Evolutionary conservation across 2,797 vertebrate genomes (phyloP).

Genomic region (Gobionotothen gibberifrons): DNA sequence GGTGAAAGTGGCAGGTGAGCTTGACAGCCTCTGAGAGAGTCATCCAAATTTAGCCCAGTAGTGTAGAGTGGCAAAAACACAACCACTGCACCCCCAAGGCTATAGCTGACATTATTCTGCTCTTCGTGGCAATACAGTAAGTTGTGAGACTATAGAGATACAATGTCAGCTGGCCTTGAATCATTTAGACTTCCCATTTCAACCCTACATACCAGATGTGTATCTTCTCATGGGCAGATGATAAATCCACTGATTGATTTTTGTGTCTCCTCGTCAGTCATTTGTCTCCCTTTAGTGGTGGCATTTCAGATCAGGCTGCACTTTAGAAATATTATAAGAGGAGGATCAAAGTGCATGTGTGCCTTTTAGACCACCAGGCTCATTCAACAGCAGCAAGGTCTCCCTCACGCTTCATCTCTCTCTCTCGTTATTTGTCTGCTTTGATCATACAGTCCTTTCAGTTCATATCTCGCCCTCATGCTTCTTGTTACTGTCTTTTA

Average conservation of each 20-base stretch:
- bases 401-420: constrained; percentile 39
- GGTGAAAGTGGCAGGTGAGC: background rate
- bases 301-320: constrained; percentile 32
- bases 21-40: constrained; percentile 69
- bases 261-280: constrained; percentile 28
- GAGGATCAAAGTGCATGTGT: constrained; percentile 60
- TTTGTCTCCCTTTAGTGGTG: constrained; percentile 43
- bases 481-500: constrained; percentile 35
- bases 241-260: constrained; percentile 45
- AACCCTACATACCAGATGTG: background rate
- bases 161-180: constrained; percentile 57
- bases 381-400: constrained; percentile 45
- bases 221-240: constrained; percentile 10
- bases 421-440: constrained; percentile 50
- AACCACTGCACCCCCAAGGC: constrained; percentile 57
- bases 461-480: constrained; percentile 28
- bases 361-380: constrained; percentile 48
- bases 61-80: constrained; percentile 60
- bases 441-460: constrained; percentile 62
- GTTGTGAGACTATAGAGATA: constrained; percentile 54
- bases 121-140: constrained; percentile 54
- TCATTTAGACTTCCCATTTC: constrained; percentile 48
- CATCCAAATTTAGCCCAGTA: constrained; percentile 64
- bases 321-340: constrained; percentile 49
- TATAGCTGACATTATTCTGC: constrained; percentile 67